These are phyloP conservation scores for Tipula confusa DNA, from an alignment of 2,888 invertebrate species.

Conservation along the genomic window DNA sequence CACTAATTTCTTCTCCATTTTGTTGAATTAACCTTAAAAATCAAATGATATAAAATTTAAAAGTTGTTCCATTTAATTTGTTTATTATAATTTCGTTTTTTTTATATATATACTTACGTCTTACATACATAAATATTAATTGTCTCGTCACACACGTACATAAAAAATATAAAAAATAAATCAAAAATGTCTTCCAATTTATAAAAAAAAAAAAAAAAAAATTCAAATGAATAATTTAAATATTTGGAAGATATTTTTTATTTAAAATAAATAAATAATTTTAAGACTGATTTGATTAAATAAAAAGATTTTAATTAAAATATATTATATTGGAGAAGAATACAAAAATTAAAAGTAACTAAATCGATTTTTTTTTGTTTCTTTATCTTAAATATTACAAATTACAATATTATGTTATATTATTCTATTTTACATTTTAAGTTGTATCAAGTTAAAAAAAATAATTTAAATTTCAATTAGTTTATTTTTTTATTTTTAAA, in stretches of 20 bases:
- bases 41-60: neutral
- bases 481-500: neutral
- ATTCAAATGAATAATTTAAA: neutral
- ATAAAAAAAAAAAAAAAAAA: no score
- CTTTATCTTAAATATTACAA: neutral
- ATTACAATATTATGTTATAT: no score
- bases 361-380: neutral
- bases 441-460: neutral
- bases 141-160: neutral
- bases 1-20: neutral
- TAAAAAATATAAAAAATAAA: neutral
- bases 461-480: neutral
- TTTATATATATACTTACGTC: no score
- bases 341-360: neutral
- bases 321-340: neutral
- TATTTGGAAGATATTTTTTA: conserved; percentile 16
- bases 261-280: neutral
- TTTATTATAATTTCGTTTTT: neutral
- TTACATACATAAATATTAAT: no score
- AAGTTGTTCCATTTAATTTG: neutral
- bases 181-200: conserved; percentile 12
- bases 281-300: conserved; percentile 25
- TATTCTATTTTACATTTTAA: neutral
- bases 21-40: no score
- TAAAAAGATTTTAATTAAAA: neutral